These are phyloP conservation scores for Tanytarsus gracilentus DNA, from an alignment of 2,888 invertebrate species.

Conservation along the genomic window DNA sequence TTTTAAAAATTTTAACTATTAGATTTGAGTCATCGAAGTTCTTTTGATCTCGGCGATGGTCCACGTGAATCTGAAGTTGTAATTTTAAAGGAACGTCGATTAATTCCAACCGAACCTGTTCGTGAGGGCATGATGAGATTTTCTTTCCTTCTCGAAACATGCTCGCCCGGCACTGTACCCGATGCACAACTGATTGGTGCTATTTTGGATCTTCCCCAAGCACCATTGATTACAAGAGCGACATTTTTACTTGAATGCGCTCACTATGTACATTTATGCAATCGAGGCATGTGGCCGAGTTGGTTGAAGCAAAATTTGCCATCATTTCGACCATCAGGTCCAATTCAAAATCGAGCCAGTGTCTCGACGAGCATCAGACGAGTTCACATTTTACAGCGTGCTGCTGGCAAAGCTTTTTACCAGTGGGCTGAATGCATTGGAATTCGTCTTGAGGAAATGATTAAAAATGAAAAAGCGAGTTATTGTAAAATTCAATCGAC, in stretches of 20 bases:
- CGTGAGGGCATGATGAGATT: slow-evolving; percentile 85
- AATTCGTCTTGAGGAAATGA: slow-evolving; percentile 79
- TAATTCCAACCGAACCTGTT: slow-evolving; percentile 69
- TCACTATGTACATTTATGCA: slow-evolving; percentile 94
- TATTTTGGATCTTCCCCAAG: slow-evolving; percentile 87
- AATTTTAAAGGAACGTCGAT: slow-evolving; percentile 73
- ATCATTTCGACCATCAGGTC: slow-evolving; percentile 62
- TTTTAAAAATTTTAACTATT: not conserved
- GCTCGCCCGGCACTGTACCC: slow-evolving; percentile 91
- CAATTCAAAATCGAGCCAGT: slow-evolving; percentile 43
- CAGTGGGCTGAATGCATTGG: slow-evolving; percentile 65
- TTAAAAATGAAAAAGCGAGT: slow-evolving; percentile 69
- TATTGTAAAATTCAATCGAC: slow-evolving; percentile 57
- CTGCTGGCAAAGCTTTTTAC: slow-evolving; percentile 95
- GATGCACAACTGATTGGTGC: slow-evolving; percentile 94
- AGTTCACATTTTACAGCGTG: slow-evolving; percentile 67
- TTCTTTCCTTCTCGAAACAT: slow-evolving; percentile 87
- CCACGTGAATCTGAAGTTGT: slow-evolving; percentile 81
- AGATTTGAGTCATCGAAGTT: slow-evolving; percentile 72
- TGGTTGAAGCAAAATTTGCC: slow-evolving; percentile 90
- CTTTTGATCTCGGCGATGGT: slow-evolving; percentile 69
- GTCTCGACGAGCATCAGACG: slow-evolving; percentile 51
- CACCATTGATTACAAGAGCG: slow-evolving; percentile 88
- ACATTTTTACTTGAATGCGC: slow-evolving; percentile 89
- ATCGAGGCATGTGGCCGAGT: slow-evolving; percentile 95